Evolutionary conservation across 2,113 vertebrate species (phyloP), one percentile per base, ranked within the genome.

Genomic region (Triplophysa siluroides): DNA sequence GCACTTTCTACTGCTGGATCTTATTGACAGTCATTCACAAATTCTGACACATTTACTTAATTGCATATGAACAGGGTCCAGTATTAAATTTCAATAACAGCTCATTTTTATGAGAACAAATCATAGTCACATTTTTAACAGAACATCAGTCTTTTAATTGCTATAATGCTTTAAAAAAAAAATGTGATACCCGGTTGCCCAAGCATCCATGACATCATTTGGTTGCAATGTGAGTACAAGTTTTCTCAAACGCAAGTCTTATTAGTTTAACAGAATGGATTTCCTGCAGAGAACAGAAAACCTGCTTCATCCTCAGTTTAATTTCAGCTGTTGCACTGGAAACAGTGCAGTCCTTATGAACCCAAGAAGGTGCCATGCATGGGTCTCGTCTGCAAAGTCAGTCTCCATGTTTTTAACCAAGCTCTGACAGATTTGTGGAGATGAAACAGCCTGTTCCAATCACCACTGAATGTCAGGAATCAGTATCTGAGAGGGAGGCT

Each of bases 401-500:
- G 71, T 62, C 45, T 64, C 38, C 14, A 54, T 65, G 29, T 23
- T 64, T 33, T 38, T 50, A 41, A 79, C 68, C 2, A 12, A 16
- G 12, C 21, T 70, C 47, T 60, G 52, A 10, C 38, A 65, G 23
- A 60, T 16, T 19, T 10, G 60, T 23, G 47, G 60, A 58, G 58
- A 67, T 14, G 18, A 8, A 78, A 60, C 19, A 26, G 23, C 67
- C n/a, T 29, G 21, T 64, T 74, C 73, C 2, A 41, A 61, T 50
- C 90, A 93, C 93, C 93, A 93, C 87, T 93, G 91, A 86, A 93
- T 93, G 88, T 92, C 88, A 12, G 91, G 88, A 7, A 88, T 88
- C 67, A 86, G 85, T 7, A 82, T 70, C 47, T 89, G 88, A 38
- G 21, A 84, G 83, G 87, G 12, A 0, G 75, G 78, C 52, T 43